Conservation (phyloP, 2,888 invertebrate species). For the Phymatocera aterrima region DNA sequence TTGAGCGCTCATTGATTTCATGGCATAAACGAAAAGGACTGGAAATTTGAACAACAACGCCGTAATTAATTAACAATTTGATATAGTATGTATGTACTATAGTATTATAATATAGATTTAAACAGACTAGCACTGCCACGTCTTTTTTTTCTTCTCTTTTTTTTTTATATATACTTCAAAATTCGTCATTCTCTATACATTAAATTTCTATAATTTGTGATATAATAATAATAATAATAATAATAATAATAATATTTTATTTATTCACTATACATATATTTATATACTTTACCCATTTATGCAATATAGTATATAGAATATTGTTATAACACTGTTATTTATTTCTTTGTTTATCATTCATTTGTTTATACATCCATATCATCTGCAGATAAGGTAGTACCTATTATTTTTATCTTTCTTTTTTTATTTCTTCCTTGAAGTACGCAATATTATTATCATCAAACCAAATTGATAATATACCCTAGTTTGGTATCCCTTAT, state of each 20-base stretch:
- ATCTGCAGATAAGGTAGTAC: no score
- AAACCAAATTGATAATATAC: no score
- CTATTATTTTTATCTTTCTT: no score
- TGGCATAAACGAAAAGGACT: slow-evolving; percentile 8
- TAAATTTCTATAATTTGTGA: slow-evolving; percentile 33
- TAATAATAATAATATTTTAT: slow-evolving; percentile 29
- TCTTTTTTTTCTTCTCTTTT: slow-evolving; percentile 31
- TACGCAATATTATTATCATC: no score
- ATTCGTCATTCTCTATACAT: slow-evolving; percentile 27
- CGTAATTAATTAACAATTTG: slow-evolving; percentile 48
- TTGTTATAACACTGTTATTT: slow-evolving; percentile 21
- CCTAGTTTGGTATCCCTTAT: no score
- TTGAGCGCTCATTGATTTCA: no score
- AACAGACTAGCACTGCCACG: slow-evolving; percentile 58
- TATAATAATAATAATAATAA: slow-evolving; percentile 34
- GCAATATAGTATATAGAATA: slow-evolving; percentile 3
- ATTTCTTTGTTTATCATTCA: slow-evolving; percentile 2
- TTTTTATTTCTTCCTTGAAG: no score
- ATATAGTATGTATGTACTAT: slow-evolving; percentile 40
- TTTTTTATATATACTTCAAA: slow-evolving; percentile 16
- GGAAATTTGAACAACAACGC: background rate
- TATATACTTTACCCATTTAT: slow-evolving; percentile 20
- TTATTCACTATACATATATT: slow-evolving; percentile 25
- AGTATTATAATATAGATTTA: no score
- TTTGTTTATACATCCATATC: background rate